Base-by-base conservation (phyloP, 2,797 vertebrate species). In the Acrossocheilus wenchowensis region DNA sequence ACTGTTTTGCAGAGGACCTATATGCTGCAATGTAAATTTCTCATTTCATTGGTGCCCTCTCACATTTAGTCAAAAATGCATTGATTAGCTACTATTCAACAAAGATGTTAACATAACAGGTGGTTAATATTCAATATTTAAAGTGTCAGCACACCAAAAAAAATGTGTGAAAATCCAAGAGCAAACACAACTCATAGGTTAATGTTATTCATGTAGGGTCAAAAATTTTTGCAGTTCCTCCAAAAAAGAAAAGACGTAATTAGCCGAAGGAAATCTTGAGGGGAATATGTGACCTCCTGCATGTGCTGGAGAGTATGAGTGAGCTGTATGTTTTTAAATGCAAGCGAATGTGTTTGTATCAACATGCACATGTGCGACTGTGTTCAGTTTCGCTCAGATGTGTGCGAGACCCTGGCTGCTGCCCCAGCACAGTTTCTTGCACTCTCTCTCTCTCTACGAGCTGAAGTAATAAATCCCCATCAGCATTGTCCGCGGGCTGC, bases 391-490 rank as follows among this genome's bases (percentile, higher is more conserved):
- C 41, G 12, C 21, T 62, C 73, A 77, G 12, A 66, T 50, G 30
- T 78, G 52, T 81, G 52, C 6, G 6, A 36, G 54, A 23, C 41
- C 30, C 54, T 73, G 54, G 39, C 78, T 74, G 68, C 54, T 64
- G 30, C 78, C 23, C 68, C 54, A 21, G 30, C 57, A 39, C 71
- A 41, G 69, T 86, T 75, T 86, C 79, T 75, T 82, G 48, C 85
- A 41, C 57, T 69, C 57, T 72, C 84, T 88, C 75, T 73, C 81
- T 72, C 26, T 64, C 11, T 68, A 43, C 1, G 7, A 80, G 86
- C 78, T 89, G 54, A 74, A 64, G 60, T 90, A 89, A 94, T 95
- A 94, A 94, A 95, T 95, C 93, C 91, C 93, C 93, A 94, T 94
- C 94, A 93, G 88, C 88, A 92, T 87, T 90, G 88, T 90, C 87